Percentiles rank a stretch among this genome's conserved stretches.
These are phyloP conservation scores for Graptemys geographica DNA, from an alignment of 2,797 vertebrate species.

Conservation along the genomic window DNA sequence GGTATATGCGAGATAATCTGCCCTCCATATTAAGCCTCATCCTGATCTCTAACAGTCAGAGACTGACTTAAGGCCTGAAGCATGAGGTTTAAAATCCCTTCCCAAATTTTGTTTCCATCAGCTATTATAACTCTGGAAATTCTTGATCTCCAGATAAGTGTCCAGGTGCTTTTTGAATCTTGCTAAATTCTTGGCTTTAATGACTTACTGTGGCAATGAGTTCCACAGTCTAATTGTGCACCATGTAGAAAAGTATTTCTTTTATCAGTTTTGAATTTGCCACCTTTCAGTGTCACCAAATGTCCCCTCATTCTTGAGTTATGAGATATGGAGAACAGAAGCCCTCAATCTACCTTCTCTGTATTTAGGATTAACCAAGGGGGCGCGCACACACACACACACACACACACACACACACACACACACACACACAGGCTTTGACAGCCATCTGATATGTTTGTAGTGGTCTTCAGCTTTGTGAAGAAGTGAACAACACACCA, in stretches of 20 bases:
- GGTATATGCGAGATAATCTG: neutral
- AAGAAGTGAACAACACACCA: neutral
- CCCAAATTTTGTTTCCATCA: fast-evolving
- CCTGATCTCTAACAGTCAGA: fast-evolving
- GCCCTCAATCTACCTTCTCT: neutral
- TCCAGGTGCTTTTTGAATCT: neutral
- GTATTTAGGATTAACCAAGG: neutral
- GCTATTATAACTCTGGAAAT: neutral
- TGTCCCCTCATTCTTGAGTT: neutral
- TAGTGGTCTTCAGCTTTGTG: neutral
- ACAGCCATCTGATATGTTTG: neutral
- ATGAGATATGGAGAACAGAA: neutral
- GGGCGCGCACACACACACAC: no score
- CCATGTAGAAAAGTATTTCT: neutral
- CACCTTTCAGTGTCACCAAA: neutral
- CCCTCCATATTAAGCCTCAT: neutral
- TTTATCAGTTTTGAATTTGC: neutral
- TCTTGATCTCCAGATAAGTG: neutral
- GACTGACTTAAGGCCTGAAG: neutral
- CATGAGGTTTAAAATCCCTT: neutral
- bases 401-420: no score
- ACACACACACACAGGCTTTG: neutral
- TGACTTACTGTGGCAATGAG: neutral
- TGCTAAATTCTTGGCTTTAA: fast-evolving
- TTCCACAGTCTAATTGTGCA: slow-evolving; percentile 14